phyloP scores from a whole-genome alignment of 2,888 invertebrate species.

The Conops quadrifasciatus region DNA sequence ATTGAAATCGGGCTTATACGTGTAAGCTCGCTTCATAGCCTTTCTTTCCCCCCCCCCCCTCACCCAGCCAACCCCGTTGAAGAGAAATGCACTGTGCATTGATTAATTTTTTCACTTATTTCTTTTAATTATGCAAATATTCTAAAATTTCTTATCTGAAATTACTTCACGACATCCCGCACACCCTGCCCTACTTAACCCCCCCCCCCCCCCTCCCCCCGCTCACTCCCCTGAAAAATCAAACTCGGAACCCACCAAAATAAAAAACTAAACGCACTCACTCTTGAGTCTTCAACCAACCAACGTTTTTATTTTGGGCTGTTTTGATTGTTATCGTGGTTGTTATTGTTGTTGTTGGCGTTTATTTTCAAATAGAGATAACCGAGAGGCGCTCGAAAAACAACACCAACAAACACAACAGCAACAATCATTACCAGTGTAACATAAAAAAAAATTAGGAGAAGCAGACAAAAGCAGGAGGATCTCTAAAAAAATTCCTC shows the following conservation, averaged over 20 bases:
- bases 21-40: neutral
- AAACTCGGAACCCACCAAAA: too few species aligned
- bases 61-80: too few species aligned
- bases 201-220: neutral
- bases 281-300: too few species aligned
- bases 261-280: too few species aligned
- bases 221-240: neutral
- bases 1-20: too few species aligned
- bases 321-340: neutral
- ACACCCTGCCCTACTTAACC: neutral
- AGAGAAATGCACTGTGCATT: too few species aligned
- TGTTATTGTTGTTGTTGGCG: neutral
- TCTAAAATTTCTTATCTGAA: neutral
- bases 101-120: too few species aligned
- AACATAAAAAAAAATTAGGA: neutral
- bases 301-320: too few species aligned
- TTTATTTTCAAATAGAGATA: neutral
- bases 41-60: neutral
- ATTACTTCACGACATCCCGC: too few species aligned
- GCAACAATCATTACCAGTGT: neutral
- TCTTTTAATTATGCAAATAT: neutral
- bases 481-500: slow-evolving; percentile 6
- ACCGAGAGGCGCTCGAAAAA: too few species aligned
- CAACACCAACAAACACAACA: too few species aligned
- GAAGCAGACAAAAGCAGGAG: neutral